Evolutionary conservation across 2,797 vertebrate species (phyloP).

Genomic region (Zonotrichia albicollis): DNA sequence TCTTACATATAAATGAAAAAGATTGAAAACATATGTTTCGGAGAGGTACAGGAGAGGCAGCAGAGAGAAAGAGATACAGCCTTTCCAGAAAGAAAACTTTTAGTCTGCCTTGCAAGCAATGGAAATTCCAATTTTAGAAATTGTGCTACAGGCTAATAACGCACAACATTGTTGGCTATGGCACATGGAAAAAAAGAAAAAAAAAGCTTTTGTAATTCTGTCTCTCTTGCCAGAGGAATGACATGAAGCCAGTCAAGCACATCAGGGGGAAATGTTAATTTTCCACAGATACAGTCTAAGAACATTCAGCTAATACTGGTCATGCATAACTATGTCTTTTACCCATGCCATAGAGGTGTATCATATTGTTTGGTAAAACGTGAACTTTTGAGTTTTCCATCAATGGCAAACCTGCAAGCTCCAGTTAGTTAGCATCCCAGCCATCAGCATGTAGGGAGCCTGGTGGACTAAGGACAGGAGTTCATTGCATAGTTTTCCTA

Average conservation of each 20-base stretch:
- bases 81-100: conserved; percentile 28
- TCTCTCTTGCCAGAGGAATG: neutral
- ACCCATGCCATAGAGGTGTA: neutral
- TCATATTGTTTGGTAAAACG: neutral
- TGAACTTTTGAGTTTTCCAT: neutral
- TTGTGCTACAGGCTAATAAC: neutral
- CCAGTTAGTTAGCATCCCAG: neutral
- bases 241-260: conserved; percentile 1
- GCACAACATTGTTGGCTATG: conserved; percentile 43
- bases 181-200: conserved; percentile 9
- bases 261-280: neutral
- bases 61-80: neutral
- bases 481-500: conserved; percentile 49
- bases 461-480: neutral
- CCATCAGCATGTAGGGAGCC: neutral
- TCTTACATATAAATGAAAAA: neutral
- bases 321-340: neutral
- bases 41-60: neutral
- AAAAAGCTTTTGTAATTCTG: conserved; percentile 32
- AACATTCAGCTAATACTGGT: neutral
- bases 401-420: neutral
- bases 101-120: conserved; percentile 53
- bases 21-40: conserved; percentile 36
- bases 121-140: conserved; percentile 61
- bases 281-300: conserved; percentile 1